Conservation (phyloP, 2,113 vertebrate species). For the Spermophilus dauricus region DNA sequence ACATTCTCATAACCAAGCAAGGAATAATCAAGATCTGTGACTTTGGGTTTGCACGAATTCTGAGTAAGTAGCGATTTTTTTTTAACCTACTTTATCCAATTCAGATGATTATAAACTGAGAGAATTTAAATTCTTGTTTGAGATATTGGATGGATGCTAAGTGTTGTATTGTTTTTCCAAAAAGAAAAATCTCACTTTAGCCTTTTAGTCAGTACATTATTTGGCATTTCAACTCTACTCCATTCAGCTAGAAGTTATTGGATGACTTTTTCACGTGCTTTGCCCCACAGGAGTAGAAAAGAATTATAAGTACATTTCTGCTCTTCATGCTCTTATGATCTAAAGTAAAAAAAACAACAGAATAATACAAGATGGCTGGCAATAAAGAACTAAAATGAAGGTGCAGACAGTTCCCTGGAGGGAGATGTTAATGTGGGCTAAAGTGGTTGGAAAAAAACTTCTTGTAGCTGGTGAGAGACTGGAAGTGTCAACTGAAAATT, state of each 20-base stretch:
- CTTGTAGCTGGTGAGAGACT: not conserved
- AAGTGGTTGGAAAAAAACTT: not conserved
- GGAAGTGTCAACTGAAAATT: not conserved
- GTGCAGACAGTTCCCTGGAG: not conserved
- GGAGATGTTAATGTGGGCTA: not conserved
- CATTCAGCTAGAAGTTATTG: not conserved
- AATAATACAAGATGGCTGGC: not conserved
- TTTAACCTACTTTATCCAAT: not conserved
- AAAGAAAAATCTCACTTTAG: not conserved
- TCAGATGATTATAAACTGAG: slow-evolving; percentile 11
- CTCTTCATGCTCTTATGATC: not conserved
- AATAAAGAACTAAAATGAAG: slow-evolving; percentile 17
- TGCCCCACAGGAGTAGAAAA: not conserved
- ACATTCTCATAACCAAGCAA: slow-evolving; percentile 87
- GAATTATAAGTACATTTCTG: slow-evolving; percentile 39
- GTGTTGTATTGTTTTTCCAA: not conserved
- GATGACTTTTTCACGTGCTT: not conserved
- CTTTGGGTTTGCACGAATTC: slow-evolving; percentile 86
- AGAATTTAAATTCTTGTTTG: not conserved
- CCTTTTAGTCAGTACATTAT: not conserved
- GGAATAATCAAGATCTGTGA: slow-evolving; percentile 87
- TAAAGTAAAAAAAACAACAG: not conserved
- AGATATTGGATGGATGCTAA: not conserved
- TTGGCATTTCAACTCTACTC: not conserved
- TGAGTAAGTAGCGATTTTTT: slow-evolving; percentile 81